Conservation (phyloP, 1,140 invertebrate species). For the Cydia pomonella region DNA sequence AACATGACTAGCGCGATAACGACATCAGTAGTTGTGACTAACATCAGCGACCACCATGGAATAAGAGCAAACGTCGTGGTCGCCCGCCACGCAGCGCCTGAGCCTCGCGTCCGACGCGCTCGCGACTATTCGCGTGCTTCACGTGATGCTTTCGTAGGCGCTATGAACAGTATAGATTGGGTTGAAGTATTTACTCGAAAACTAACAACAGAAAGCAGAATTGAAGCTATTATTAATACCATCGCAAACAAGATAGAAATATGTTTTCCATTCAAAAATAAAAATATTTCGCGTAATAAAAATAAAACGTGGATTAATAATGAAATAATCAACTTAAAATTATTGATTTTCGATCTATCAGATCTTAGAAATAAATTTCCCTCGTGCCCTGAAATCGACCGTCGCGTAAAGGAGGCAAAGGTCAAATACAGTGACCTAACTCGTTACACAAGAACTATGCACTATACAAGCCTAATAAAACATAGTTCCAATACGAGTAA, state of each 20-base stretch:
- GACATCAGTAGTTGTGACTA: neutral
- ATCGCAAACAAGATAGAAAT: neutral
- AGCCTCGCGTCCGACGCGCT: too few relatives aligned
- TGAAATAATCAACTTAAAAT: neutral
- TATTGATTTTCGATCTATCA: neutral
- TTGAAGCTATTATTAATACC: neutral
- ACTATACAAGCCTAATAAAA: too few relatives aligned
- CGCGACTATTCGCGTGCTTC: neutral
- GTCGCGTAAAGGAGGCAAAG: neutral
- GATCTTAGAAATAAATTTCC: constrained; percentile 2
- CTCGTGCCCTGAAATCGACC: neutral
- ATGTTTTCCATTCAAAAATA: neutral
- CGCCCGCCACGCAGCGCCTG: neutral
- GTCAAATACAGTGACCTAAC: too few relatives aligned
- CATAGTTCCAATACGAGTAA: too few relatives aligned
- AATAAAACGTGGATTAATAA: neutral
- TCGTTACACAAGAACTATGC: too few relatives aligned
- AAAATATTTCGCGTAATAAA: neutral
- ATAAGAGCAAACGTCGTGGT: neutral
- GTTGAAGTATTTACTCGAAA: neutral
- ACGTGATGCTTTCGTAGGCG: neutral
- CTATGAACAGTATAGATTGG: neutral
- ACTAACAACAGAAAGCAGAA: neutral
- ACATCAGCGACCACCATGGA: neutral
- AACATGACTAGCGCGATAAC: neutral